Percentiles rank a stretch among this genome's conserved stretches.
Evolutionary conservation across 2,797 vertebrate genomes (phyloP).

Genomic region (Platyrinchus mystaceus): DNA sequence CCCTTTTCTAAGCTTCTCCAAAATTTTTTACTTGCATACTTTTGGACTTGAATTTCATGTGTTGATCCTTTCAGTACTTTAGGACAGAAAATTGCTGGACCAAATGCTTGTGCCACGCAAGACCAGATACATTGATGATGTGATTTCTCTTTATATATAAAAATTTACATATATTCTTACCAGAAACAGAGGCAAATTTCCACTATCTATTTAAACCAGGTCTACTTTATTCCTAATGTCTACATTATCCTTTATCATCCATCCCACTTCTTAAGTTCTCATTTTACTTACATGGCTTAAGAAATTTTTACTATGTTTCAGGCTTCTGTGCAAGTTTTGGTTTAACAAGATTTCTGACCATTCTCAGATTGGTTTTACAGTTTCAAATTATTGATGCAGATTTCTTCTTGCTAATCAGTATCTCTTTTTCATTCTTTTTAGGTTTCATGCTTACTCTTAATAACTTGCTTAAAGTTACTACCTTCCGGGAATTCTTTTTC

Average conservation of each 20-base stretch:
- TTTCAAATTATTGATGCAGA: neutral
- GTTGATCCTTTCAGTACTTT: neutral
- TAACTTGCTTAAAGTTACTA: neutral
- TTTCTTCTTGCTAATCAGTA: neutral
- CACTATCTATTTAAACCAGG: neutral
- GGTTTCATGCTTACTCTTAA: neutral
- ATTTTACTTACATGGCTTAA: neutral
- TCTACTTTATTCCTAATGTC: neutral
- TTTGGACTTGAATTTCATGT: neutral
- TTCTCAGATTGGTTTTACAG: neutral
- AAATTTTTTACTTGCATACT: neutral
- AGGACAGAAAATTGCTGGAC: neutral
- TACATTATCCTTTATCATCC: neutral
- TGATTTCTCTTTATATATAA: neutral
- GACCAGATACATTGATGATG: neutral
- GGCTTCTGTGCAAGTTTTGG: neutral
- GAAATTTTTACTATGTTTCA: neutral
- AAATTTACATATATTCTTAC: neutral
- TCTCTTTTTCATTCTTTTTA: neutral
- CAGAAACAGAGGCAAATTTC: neutral
- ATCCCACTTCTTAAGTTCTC: neutral
- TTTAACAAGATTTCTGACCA: neutral
- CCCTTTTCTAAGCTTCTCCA: neutral
- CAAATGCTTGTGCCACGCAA: neutral
- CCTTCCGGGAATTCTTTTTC: neutral